Conservation (phyloP, 2,113 vertebrate genomes). For the Sapajus apella region DNA sequence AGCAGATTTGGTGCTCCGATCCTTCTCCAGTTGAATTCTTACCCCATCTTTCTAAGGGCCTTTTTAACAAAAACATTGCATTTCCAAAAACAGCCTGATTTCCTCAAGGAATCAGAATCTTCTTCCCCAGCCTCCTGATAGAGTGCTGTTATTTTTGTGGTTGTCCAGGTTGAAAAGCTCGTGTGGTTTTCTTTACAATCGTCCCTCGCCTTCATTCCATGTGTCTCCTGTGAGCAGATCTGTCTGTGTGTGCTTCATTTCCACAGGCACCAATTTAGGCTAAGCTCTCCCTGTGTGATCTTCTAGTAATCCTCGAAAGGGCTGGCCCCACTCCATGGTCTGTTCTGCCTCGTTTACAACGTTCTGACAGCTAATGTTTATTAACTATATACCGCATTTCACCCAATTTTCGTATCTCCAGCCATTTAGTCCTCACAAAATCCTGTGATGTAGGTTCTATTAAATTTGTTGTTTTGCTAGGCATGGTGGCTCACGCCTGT, state of each 20-base stretch:
- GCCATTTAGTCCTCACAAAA: not conserved
- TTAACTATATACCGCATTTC: not conserved
- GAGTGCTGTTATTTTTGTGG: accelerated
- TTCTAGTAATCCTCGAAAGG: not conserved
- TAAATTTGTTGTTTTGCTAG: not conserved
- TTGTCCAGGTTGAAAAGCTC: not conserved
- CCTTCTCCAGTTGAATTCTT: not conserved
- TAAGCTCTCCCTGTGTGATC: not conserved
- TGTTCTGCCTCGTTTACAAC: not conserved
- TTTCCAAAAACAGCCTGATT: not conserved
- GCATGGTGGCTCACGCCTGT: too few relatives aligned
- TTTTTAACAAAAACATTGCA: accelerated
- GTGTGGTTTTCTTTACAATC: accelerated
- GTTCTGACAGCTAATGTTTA: accelerated
- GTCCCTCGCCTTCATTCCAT: not conserved
- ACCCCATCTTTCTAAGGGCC: not conserved
- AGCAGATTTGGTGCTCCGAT: not conserved
- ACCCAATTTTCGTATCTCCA: not conserved
- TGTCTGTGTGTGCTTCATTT: not conserved
- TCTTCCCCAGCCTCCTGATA: not conserved
- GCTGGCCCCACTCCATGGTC: accelerated
- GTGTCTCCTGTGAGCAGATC: not conserved
- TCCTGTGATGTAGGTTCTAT: accelerated
- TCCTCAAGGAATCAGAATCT: not conserved
- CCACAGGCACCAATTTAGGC: not conserved